These are phyloP conservation scores for Pectinophora gossypiella DNA, from an alignment of 1,140 invertebrate genomes.

Conservation along the genomic window DNA sequence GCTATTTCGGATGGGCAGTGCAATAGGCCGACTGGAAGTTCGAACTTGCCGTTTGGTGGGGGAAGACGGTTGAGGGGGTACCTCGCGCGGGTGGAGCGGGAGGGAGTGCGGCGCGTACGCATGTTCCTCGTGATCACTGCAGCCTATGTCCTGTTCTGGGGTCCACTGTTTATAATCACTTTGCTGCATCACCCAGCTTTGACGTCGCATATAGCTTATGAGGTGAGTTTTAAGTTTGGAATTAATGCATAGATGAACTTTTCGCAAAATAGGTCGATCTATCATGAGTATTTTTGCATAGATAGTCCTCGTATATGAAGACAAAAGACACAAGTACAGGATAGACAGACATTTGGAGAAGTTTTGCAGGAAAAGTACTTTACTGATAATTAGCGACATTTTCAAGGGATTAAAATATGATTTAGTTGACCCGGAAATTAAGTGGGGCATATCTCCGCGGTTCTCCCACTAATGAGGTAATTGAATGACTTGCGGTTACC, in stretches of 20 bases:
- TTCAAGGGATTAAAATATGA: neutral
- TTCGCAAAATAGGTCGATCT: too few species aligned
- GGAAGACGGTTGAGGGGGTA: constrained; percentile 87
- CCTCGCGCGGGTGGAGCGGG: constrained; percentile 84
- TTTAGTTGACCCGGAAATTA: neutral
- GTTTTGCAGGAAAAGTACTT: neutral
- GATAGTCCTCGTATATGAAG: too few species aligned
- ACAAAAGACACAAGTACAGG: neutral
- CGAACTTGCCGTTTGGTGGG: constrained; percentile 78
- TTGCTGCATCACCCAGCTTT: constrained; percentile 83
- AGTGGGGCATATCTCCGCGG: neutral
- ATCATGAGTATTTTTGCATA: too few species aligned
- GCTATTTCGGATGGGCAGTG: constrained; percentile 50
- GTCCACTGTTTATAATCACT: constrained; percentile 90
- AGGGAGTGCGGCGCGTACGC: constrained; percentile 86
- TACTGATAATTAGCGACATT: too few species aligned
- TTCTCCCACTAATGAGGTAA: neutral
- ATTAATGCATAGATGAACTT: neutral
- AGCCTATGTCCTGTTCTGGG: constrained; percentile 92
- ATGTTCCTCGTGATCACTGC: constrained; percentile 91
- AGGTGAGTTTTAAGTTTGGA: constrained; percentile 69
- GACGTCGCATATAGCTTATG: constrained; percentile 82
- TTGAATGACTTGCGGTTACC: neutral
- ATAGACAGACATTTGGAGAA: neutral
- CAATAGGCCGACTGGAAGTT: constrained; percentile 40